Conservation (phyloP, 2,888 invertebrate genomes). For the Drosophila recens region DNA sequence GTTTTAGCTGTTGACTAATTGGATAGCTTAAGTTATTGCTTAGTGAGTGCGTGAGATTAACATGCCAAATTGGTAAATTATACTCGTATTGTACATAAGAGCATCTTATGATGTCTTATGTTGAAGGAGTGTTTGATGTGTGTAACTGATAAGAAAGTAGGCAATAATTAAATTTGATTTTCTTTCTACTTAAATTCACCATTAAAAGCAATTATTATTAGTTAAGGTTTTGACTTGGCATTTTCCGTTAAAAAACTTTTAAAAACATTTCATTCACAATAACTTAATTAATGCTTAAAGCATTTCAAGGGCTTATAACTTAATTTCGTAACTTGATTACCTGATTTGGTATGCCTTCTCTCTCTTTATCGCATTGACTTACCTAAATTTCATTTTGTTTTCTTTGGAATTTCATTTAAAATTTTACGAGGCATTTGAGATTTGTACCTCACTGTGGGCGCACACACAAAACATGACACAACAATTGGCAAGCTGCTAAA, state of each 20-base stretch:
- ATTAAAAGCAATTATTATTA: no score
- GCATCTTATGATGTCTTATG: not conserved
- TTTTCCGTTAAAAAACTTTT: no score
- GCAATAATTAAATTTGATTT: not conserved
- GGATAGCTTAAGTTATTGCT: slow-evolving; percentile 35
- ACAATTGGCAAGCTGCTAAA: slow-evolving; percentile 35
- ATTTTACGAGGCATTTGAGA: slow-evolving; percentile 69
- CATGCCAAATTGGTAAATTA: slow-evolving; percentile 16
- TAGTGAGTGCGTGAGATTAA: slow-evolving; percentile 10
- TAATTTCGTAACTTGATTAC: slow-evolving; percentile 6
- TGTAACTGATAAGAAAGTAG: not conserved
- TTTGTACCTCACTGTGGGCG: slow-evolving; percentile 19
- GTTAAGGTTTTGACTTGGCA: no score
- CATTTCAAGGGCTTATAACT: not conserved
- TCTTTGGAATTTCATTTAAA: slow-evolving; percentile 16
- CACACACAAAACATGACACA: slow-evolving; percentile 31
- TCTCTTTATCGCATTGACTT: not conserved
- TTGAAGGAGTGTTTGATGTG: not conserved
- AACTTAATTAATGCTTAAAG: not conserved
- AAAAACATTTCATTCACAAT: not conserved
- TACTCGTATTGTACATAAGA: not conserved
- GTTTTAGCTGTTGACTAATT: slow-evolving; percentile 46
- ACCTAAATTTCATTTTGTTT: slow-evolving; percentile 5
- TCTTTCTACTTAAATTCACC: no score
- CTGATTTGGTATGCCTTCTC: not conserved